Percentiles rank a stretch among this genome's conserved stretches.
Evolutionary conservation across 2,888 invertebrate genomes (phyloP).

Genomic region (Dryadula phaetusa): DNA sequence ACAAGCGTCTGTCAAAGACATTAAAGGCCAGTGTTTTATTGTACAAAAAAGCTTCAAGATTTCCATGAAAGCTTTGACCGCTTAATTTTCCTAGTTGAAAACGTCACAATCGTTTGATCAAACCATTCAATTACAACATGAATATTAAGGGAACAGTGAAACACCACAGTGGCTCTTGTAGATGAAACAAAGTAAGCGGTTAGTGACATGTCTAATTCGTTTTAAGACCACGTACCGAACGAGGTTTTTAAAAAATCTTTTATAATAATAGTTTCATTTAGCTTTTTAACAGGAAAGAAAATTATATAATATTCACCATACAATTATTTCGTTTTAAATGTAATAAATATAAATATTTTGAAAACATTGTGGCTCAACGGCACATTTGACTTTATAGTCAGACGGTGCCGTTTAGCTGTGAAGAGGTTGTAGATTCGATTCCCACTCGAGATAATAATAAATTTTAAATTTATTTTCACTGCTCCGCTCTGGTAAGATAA

Average conservation of each 20-base stretch:
- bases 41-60: constrained; percentile 1
- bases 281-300: not conserved
- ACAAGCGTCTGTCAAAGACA: constrained; percentile 13
- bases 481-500: too few relatives aligned
- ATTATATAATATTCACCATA: not conserved
- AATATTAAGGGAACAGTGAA: constrained; percentile 14
- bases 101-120: constrained; percentile 1
- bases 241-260: not conserved
- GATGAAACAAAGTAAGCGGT: not conserved
- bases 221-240: not conserved
- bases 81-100: constrained; percentile 20
- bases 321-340: too few relatives aligned
- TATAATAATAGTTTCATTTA: not conserved
- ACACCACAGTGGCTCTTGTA: not conserved
- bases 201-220: not conserved
- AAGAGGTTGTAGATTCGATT: too few relatives aligned
- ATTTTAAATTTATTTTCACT: too few relatives aligned
- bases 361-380: too few relatives aligned
- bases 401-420: too few relatives aligned
- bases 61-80: constrained; percentile 18
- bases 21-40: constrained; percentile 7
- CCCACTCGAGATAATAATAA: too few relatives aligned
- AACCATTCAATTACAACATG: constrained; percentile 4
- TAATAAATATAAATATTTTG: too few relatives aligned
- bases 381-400: too few relatives aligned